Conservation (phyloP, 1,140 invertebrate species). For the Drosophila ambigua region DNA sequence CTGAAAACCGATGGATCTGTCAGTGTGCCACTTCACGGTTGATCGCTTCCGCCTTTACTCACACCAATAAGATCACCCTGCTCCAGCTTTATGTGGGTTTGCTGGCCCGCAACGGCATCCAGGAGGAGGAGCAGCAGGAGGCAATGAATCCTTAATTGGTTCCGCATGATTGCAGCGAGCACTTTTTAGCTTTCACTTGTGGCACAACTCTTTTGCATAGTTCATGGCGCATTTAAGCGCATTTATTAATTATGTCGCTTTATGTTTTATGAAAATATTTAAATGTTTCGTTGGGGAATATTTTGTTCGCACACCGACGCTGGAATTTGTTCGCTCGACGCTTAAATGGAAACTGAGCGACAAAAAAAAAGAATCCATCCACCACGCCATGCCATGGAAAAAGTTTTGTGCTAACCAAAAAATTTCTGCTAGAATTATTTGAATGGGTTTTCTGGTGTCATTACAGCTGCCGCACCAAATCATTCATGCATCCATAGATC, state of each 20-base stretch:
- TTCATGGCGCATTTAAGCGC: constrained; percentile 54
- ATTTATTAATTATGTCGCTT: constrained; percentile 44
- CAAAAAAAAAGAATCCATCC: constrained; percentile 16
- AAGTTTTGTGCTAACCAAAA: constrained; percentile 48
- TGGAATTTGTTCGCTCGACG: constrained; percentile 45
- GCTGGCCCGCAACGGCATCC: constrained; percentile 37
- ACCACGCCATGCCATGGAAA: constrained; percentile 30
- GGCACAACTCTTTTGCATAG: constrained; percentile 58
- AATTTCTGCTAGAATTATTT: constrained; percentile 81
- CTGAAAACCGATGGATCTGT: constrained; percentile 52
- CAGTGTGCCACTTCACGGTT: background rate
- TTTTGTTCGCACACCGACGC: constrained; percentile 27
- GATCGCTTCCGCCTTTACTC: background rate
- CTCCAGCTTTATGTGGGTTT: constrained; percentile 73
- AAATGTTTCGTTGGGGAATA: constrained; percentile 15
- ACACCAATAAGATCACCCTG: constrained; percentile 75
- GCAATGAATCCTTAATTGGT: constrained; percentile 33
- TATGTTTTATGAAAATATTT: constrained; percentile 18
- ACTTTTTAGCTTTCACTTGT: constrained; percentile 48
- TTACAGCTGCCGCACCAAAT: constrained; percentile 61
- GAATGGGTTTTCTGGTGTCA: constrained; percentile 78
- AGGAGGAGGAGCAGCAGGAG: constrained; percentile 4
- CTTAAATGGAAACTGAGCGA: constrained; percentile 56
- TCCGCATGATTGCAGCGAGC: constrained; percentile 38
- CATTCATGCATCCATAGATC: constrained; percentile 80